Percentiles rank a stretch among this genome's conserved stretches.
phyloP scores from a whole-genome alignment of 2,113 vertebrate genomes.

The Lota lota region DNA sequence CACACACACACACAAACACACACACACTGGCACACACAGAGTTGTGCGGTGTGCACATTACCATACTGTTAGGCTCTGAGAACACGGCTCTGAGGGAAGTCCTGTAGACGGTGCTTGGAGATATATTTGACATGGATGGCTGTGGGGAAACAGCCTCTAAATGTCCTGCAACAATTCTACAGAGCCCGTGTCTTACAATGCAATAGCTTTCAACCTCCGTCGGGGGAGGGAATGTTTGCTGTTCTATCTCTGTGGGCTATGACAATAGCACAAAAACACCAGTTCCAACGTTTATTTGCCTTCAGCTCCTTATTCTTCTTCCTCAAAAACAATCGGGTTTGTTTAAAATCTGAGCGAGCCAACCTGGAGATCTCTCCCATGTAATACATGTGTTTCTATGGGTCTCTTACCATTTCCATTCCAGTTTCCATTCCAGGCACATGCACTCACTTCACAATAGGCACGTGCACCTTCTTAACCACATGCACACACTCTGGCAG shows the following conservation, averaged over 20 bases:
- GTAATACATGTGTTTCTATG: not conserved
- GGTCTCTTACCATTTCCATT: not conserved
- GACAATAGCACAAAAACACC: too few species aligned
- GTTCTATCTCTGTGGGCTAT: too few species aligned
- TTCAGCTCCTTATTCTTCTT: too few species aligned
- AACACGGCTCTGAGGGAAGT: constrained; percentile 40
- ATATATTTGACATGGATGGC: constrained; percentile 17
- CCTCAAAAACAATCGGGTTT: too few species aligned
- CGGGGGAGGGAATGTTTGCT: not conserved
- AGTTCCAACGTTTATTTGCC: too few species aligned
- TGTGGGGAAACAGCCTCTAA: constrained; percentile 4
- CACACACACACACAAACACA: constrained; percentile 3
- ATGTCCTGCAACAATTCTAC: constrained; percentile 2
- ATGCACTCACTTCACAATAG: too few species aligned
- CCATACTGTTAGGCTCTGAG: constrained; percentile 8
- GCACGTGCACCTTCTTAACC: too few species aligned
- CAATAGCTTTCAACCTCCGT: not conserved
- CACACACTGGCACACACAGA: constrained; percentile 18
- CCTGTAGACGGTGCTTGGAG: constrained; percentile 38
- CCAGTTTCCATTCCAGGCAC: too few species aligned
- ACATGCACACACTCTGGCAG: too few species aligned
- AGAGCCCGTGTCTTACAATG: not conserved
- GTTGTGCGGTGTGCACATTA: not conserved
- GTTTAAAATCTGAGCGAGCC: too few species aligned
- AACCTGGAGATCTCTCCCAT: too few species aligned